Evolutionary conservation across 2,113 vertebrate species (phyloP).

Genomic region (Scomber scombrus): DNA sequence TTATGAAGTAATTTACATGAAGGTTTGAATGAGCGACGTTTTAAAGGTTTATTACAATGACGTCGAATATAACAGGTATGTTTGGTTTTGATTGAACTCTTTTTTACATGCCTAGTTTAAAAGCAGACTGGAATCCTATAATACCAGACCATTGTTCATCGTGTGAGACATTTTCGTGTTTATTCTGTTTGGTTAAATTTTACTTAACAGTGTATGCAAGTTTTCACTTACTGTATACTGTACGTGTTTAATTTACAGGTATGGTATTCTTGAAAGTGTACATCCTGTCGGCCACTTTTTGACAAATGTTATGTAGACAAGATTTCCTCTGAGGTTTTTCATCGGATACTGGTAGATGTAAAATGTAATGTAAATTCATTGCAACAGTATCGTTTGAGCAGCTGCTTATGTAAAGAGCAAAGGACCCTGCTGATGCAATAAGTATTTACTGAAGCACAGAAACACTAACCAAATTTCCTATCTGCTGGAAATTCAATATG

Average conservation of each 20-base stretch:
- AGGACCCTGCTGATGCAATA: constrained; percentile 73
- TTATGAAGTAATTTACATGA: constrained; percentile 36
- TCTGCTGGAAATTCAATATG: constrained; percentile 74
- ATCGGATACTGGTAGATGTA: constrained; percentile 29
- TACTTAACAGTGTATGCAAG: not conserved
- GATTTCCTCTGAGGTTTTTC: constrained; percentile 20
- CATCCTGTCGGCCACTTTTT: not conserved
- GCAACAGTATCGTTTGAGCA: constrained; percentile 61
- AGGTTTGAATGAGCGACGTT: not conserved
- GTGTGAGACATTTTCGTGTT: not conserved
- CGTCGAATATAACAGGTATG: not conserved
- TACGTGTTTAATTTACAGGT: constrained; percentile 5
- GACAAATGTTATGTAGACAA: not conserved
- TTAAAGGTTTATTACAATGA: not conserved
- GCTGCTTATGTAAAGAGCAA: constrained; percentile 71
- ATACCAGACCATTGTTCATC: not conserved
- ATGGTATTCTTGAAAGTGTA: constrained; percentile 11
- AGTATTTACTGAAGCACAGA: constrained; percentile 71
- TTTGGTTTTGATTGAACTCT: not conserved
- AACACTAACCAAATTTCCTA: constrained; percentile 67
- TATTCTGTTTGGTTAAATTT: not conserved
- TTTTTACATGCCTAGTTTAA: constrained; percentile 6
- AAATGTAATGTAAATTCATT: constrained; percentile 53
- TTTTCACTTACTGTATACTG: not conserved
- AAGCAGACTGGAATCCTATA: not conserved